Evolutionary conservation across 2,113 vertebrate species (phyloP).

Genomic region (Psittacara wagleri): DNA sequence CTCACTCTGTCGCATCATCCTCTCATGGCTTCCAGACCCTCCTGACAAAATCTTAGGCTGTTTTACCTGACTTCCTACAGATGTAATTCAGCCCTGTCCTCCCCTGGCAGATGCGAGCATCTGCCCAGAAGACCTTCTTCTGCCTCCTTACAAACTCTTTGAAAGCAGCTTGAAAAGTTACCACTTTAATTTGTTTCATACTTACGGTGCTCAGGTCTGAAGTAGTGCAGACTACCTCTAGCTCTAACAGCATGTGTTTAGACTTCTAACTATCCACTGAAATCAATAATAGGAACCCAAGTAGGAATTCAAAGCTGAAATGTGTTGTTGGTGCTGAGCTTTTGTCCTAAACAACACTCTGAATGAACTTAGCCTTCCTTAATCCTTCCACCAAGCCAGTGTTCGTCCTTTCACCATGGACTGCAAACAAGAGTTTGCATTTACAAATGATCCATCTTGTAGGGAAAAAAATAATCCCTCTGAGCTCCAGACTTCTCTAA

Average conservation of each 20-base stretch:
- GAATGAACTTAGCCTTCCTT: conserved; percentile 18
- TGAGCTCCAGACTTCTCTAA: neutral
- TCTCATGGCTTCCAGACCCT: neutral
- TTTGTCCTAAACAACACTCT: neutral
- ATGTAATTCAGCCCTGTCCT: neutral
- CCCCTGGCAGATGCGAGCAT: neutral
- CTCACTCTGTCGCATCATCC: fast-evolving
- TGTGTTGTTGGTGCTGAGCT: neutral
- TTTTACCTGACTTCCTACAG: neutral
- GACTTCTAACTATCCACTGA: neutral
- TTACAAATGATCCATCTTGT: neutral
- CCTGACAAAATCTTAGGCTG: neutral
- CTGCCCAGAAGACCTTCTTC: neutral
- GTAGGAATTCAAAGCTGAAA: neutral
- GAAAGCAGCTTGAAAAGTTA: neutral
- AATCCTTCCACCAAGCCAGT: neutral
- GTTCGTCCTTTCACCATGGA: neutral
- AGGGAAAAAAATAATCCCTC: neutral
- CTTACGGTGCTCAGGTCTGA: neutral
- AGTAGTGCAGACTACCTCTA: neutral
- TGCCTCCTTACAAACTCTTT: neutral
- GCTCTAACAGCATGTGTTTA: neutral
- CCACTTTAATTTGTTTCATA: neutral
- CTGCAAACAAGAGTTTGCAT: neutral
- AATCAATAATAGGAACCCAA: neutral